Evolutionary conservation across 1,140 invertebrate species (phyloP).

Genomic region (Patella vulgata): DNA sequence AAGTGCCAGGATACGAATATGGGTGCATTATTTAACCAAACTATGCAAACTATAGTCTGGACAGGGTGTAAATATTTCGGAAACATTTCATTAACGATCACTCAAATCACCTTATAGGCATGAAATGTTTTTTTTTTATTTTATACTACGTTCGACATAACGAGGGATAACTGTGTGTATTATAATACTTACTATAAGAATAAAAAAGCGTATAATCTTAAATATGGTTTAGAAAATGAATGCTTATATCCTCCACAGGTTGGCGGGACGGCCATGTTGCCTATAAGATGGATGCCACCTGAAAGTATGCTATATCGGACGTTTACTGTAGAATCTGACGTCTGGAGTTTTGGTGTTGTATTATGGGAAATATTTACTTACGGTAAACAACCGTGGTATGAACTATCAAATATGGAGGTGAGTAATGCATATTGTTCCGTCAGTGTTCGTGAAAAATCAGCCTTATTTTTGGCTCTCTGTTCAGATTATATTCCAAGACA

Average conservation of each 20-base stretch:
- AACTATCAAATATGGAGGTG: constrained; percentile 67
- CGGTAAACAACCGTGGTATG: constrained; percentile 81
- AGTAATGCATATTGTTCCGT: background rate
- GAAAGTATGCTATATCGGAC: constrained; percentile 91
- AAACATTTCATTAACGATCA: no score
- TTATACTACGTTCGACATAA: no score
- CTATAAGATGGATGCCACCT: constrained; percentile 73
- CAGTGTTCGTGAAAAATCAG: background rate
- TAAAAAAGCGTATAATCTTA: no score
- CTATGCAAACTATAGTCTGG: no score
- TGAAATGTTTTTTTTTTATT: no score
- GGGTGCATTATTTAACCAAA: no score
- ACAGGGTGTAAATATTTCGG: no score
- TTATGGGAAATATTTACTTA: constrained; percentile 92
- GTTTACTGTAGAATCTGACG: constrained; percentile 92
- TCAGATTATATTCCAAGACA: background rate
- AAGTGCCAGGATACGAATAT: no score
- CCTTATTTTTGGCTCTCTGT: background rate
- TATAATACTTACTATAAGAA: no score
- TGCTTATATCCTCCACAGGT: constrained; percentile 52
- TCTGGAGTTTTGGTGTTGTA: constrained; percentile 96
- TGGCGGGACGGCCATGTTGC: constrained; percentile 66
- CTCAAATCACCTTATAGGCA: no score
- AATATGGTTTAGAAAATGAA: no score
- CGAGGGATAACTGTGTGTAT: no score